These are phyloP conservation scores for Drosophila athabasca DNA, from an alignment of 1,140 invertebrate species.

Conservation along the genomic window DNA sequence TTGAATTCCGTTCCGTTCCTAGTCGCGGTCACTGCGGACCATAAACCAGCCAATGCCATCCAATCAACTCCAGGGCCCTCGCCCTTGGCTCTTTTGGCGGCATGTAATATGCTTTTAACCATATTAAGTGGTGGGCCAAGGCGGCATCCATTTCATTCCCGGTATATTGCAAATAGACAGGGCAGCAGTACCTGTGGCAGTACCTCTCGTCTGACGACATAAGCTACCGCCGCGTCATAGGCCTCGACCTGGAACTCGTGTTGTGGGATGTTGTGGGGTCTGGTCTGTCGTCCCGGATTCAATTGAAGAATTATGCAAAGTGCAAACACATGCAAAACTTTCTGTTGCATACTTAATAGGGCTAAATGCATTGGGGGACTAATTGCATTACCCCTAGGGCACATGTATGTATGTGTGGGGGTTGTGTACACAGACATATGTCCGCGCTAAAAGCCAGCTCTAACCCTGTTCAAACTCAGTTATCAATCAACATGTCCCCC, in stretches of 20 bases:
- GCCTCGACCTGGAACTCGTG: neutral
- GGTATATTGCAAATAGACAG: conserved; percentile 29
- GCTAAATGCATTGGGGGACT: conserved; percentile 67
- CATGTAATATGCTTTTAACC: conserved; percentile 73
- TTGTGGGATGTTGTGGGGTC: neutral
- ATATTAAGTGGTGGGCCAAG: conserved; percentile 51
- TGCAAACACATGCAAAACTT: conserved; percentile 69
- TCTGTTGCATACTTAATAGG: conserved; percentile 79
- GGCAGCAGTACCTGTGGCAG: neutral
- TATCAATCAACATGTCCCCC: conserved; percentile 41
- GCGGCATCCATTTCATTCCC: conserved; percentile 34
- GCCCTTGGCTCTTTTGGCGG: neutral
- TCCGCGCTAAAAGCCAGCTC: conserved; percentile 13
- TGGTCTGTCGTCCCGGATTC: conserved; percentile 31
- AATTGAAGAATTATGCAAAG: conserved; percentile 76
- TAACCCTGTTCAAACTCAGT: conserved; percentile 18
- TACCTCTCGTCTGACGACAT: conserved; percentile 1
- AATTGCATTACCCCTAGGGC: conserved; percentile 66
- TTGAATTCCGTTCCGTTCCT: conserved; percentile 49
- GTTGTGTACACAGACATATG: conserved; percentile 13
- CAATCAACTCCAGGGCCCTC: conserved; percentile 17
- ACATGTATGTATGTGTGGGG: neutral
- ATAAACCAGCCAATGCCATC: conserved; percentile 22
- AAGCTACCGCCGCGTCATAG: neutral
- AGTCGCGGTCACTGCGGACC: conserved; percentile 19